Base-by-base conservation (phyloP, 2,888 invertebrate genomes). In the Apomyelois bistriatella region DNA sequence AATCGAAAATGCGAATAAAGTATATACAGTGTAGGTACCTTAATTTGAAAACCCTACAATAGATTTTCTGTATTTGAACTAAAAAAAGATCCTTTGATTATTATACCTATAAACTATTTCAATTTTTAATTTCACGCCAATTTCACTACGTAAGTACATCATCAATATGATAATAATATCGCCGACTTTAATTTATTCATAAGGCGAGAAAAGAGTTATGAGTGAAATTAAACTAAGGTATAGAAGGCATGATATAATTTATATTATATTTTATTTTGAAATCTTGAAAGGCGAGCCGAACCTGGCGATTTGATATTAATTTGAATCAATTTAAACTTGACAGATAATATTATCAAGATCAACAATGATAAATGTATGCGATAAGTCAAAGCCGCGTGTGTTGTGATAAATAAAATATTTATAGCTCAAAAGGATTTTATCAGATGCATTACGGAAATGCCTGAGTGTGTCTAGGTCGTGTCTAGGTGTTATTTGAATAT, bases 401-500 rank as follows among this genome's bases (percentile, higher is more conserved):
- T 32, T 32, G 15, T 46, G 46, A 46, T 32, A 41, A 17, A 17
- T 35, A 30, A 8, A 9, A 12, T 17, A 37, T 17, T 13, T 4
- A 8, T 22, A 22, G 3, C 22, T 38, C 10, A 22, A 22, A 15
- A 40, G 22, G 5, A n/a, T 41, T 28, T 49, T 49, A 40, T 49
- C 49, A 40, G 28, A 10, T 28, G 48, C 15, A 28, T 40, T 40
- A 28, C 32, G 15, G 12, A 40, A 40, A 32, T 48, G 28, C 8
- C 15, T 50, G 13, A n/a, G 49, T 30, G 8, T 13, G 13, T 30
- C 8, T 13, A 32, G 3, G 35, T 47, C 13, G 36, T 28, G 13
- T 37, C 22, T 38, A 48, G 40, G 5, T 32, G 32, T 13, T 38
- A 53, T 51, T 51, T 51, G 48, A 42, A 51, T 48, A 47, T 35